Conservation (phyloP, 2,113 vertebrate genomes). For the Ailurus styani region DNA sequence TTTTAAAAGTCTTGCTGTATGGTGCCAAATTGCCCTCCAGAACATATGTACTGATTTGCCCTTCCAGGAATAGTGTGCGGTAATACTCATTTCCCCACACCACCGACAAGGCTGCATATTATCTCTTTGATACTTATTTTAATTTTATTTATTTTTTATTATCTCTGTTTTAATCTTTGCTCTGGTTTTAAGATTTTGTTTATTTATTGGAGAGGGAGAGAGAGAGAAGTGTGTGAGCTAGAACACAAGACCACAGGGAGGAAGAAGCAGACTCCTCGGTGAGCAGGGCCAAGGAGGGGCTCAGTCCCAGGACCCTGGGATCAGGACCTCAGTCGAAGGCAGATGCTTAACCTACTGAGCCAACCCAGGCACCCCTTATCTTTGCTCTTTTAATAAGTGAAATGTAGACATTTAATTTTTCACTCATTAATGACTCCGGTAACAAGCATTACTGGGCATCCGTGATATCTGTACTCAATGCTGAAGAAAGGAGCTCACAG, state of each 20-base stretch:
- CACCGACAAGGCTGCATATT: accelerated
- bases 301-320: neutral
- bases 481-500: neutral
- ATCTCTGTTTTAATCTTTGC: neutral
- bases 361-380: neutral
- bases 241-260: neutral
- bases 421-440: neutral
- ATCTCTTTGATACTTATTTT: neutral
- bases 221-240: neutral
- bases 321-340: neutral
- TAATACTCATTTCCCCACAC: neutral
- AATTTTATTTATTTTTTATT: neutral
- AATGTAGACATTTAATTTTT: neutral
- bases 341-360: neutral
- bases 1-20: neutral
- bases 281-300: neutral
- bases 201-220: neutral
- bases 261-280: neutral
- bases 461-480: neutral
- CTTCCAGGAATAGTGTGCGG: neutral
- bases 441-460: neutral
- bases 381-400: neutral
- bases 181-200: neutral
- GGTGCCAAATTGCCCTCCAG: neutral
- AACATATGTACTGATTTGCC: neutral